Percentiles rank a stretch among this genome's conserved stretches.
Evolutionary conservation across 2,113 vertebrate genomes (phyloP).

Genomic region (Antennarius striatus): DNA sequence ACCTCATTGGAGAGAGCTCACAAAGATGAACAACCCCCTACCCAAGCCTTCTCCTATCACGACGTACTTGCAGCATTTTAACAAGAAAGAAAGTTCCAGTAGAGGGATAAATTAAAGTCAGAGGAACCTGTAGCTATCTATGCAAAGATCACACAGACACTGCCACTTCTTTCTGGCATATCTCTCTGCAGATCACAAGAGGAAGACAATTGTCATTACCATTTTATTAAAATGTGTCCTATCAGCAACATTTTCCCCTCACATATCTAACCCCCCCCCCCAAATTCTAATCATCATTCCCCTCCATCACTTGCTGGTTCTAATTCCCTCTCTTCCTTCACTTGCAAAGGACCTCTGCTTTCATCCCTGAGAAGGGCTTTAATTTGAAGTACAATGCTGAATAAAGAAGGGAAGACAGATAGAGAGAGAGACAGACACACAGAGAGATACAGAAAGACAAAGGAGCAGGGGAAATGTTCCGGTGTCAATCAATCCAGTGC

Average conservation of each 20-base stretch:
- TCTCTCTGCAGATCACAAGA: slow-evolving; percentile 51
- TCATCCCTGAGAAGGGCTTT: slow-evolving; percentile 84
- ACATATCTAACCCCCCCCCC: slow-evolving; percentile 55
- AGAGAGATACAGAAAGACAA: slow-evolving; percentile 59
- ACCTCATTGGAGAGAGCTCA: slow-evolving; percentile 56
- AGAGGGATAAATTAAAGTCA: slow-evolving; percentile 45
- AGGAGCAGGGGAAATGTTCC: slow-evolving; percentile 65
- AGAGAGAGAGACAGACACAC: slow-evolving; percentile 4
- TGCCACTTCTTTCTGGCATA: slow-evolving; percentile 38
- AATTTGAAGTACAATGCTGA: slow-evolving; percentile 77
- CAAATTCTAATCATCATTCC: slow-evolving; percentile 74
- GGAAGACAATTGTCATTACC: slow-evolving; percentile 73
- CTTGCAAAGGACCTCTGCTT: slow-evolving; percentile 78
- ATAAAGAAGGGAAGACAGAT: slow-evolving; percentile 67
- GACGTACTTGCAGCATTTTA: slow-evolving; percentile 39
- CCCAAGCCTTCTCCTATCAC: slow-evolving; percentile 34
- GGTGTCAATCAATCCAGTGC: slow-evolving; percentile 86
- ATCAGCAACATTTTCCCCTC: slow-evolving; percentile 64
- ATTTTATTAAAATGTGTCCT: slow-evolving; percentile 72
- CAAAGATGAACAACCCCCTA: slow-evolving; percentile 24
- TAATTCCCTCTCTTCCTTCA: slow-evolving; percentile 71
- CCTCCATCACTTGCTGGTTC: slow-evolving; percentile 70
- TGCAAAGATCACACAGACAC: slow-evolving; percentile 43
- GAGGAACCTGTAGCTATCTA: slow-evolving; percentile 59
- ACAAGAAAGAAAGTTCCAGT: slow-evolving; percentile 48